Conservation (phyloP, 2,797 vertebrate species). For the Lycodopsis pacificus region DNA sequence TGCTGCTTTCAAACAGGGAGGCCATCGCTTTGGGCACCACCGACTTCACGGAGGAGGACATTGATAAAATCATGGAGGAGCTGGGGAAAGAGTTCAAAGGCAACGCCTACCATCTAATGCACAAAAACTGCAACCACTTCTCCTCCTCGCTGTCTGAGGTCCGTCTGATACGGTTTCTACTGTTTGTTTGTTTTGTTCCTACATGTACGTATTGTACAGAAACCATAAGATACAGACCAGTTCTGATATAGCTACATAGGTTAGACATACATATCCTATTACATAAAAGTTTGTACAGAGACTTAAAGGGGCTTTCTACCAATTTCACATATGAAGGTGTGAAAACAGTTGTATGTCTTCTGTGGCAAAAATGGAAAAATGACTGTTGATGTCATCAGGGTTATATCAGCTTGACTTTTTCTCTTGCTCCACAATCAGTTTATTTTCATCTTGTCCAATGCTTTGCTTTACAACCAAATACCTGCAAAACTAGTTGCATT, state of each 20-base stretch:
- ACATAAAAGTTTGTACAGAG: not conserved
- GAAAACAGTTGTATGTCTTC: not conserved
- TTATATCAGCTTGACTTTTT: no score
- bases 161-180: constrained; percentile 26
- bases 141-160: constrained; percentile 93
- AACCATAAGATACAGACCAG: not conserved
- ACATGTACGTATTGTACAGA: not conserved
- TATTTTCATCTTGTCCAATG: no score
- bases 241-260: not conserved
- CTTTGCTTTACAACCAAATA: not conserved
- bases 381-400: not conserved
- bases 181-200: constrained; percentile 3
- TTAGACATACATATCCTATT: not conserved
- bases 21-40: constrained; percentile 93
- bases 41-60: constrained; percentile 93
- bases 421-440: no score
- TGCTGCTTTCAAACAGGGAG: constrained; percentile 82
- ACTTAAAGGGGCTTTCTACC: not conserved
- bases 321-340: not conserved
- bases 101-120: constrained; percentile 92
- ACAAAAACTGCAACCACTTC: constrained; percentile 96
- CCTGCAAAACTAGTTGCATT: not conserved
- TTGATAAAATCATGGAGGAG: constrained; percentile 95
- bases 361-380: not conserved
- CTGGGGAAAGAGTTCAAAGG: constrained; percentile 93